Conservation (phyloP, 2,888 invertebrate genomes). For the Hypomecis punctinalis region DNA sequence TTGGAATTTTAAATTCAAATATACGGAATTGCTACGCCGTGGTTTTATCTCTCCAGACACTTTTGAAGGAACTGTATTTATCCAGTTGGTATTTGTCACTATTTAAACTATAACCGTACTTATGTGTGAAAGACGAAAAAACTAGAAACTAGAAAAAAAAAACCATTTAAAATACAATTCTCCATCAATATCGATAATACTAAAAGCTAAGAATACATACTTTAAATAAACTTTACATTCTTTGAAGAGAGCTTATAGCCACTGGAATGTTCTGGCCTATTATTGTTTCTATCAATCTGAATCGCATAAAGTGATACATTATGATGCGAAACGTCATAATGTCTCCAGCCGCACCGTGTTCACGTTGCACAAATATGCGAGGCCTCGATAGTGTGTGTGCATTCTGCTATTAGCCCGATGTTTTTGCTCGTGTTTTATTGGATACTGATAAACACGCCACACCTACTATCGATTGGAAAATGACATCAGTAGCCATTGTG, state of each 20-base stretch:
- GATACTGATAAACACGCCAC: constrained; percentile 39
- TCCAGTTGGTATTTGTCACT: too few species aligned
- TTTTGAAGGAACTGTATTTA: too few species aligned
- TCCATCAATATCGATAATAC: too few species aligned
- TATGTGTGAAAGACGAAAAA: too few species aligned
- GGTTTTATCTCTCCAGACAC: too few species aligned
- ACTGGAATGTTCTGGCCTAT: constrained; percentile 13
- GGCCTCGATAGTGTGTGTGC: constrained; percentile 24
- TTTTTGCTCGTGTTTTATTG: constrained; percentile 37
- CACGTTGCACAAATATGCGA: constrained; percentile 31
- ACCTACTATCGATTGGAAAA: constrained; percentile 45
- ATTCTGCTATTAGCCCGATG: constrained; percentile 31
- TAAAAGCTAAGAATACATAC: too few species aligned
- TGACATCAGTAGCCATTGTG: constrained; percentile 48
- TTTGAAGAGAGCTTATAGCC: neutral
- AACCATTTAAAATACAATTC: too few species aligned
- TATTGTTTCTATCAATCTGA: constrained; percentile 7
- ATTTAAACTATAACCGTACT: too few species aligned
- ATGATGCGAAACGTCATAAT: constrained; percentile 11
- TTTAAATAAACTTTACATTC: too few species aligned
- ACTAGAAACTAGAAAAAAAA: too few species aligned
- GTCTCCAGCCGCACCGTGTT: constrained; percentile 8
- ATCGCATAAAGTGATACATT: neutral
- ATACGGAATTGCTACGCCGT: too few species aligned
- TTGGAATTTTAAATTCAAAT: too few species aligned